Base-by-base conservation (phyloP, 1,140 invertebrate genomes). In the Drosophila sproati region DNA sequence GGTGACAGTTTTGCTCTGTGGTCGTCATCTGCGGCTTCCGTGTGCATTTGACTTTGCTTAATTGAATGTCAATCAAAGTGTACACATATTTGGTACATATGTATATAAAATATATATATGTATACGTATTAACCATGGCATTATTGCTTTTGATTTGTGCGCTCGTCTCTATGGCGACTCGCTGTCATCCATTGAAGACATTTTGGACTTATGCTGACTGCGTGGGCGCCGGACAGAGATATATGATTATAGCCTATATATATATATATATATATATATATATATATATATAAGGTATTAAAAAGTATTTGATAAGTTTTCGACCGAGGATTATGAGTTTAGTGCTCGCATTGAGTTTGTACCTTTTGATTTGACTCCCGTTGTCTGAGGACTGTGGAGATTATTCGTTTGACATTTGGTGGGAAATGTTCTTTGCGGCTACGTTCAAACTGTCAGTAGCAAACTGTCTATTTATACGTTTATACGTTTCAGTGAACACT, bases 301-400 rank as follows among this genome's bases (percentile, higher is more conserved):
- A 83, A 88, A 87, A 82, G 83, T 87, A 88, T 87, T 87, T 87
- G 77, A 87, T 88, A 87, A 88, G 88, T 80, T 87, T 78, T 32
- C 69, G 73, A 59, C 67, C 51, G 80, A 61, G 83, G 83, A 88
- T 87, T 87, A 87, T 62, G 73, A 77, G 77, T 86, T 79, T 79
- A 77, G 48, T 57, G 70, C 67, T 52, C 50, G 51, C 10, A 50
- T 43, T 39, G 69, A 31, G 52, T 60, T 67, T 60, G n/a, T 61
- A 47, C 6, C 51, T 63, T 50, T 51, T 68, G 68, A 52, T 78
- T 55, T 54, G 20, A 54, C 63, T 43, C 8, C 10, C 41, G 41
- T 43, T 51, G 64, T 56, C 57, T 5, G 56, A 43, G 47, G 32
- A 48, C 37, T 34, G 45, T 57, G 47, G 41, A 52, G 71, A 62